phyloP scores from a whole-genome alignment of 2,113 vertebrate genomes.

The Pomatorhinus ruficollis region DNA sequence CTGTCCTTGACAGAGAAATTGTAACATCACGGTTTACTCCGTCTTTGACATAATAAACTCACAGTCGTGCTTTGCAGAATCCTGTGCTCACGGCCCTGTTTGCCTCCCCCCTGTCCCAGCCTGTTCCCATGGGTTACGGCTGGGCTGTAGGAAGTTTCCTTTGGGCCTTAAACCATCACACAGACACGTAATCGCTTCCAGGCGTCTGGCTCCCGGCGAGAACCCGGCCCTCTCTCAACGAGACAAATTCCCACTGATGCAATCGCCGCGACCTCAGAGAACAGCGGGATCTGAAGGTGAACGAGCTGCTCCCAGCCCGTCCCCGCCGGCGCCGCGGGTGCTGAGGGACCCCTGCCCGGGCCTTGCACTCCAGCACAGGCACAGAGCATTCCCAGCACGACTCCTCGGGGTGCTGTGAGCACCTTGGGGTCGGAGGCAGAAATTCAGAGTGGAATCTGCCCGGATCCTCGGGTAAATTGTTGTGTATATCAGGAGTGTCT shows the following conservation, averaged over 20 bases:
- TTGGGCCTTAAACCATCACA: not conserved
- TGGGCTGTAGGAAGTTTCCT: not conserved
- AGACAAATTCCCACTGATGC: not conserved
- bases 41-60: constrained; percentile 58
- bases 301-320: fast-evolving
- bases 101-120: not conserved
- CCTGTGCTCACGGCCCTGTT: not conserved
- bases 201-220: not conserved
- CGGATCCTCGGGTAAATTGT: not conserved
- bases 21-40: constrained; percentile 48
- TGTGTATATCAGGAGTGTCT: not conserved
- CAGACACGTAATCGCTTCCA: not conserved
- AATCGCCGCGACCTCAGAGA: not conserved
- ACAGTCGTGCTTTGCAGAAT: not conserved
- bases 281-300: not conserved
- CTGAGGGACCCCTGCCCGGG: not conserved
- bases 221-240: not conserved
- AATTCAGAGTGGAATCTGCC: not conserved
- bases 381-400: not conserved
- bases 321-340: fast-evolving
- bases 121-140: not conserved
- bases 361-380: not conserved
- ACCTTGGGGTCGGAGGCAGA: not conserved
- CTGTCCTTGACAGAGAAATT: constrained; percentile 57
- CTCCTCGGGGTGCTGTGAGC: not conserved